Conservation (phyloP, 2,888 invertebrate genomes). For the Silvanus unidentatus region DNA sequence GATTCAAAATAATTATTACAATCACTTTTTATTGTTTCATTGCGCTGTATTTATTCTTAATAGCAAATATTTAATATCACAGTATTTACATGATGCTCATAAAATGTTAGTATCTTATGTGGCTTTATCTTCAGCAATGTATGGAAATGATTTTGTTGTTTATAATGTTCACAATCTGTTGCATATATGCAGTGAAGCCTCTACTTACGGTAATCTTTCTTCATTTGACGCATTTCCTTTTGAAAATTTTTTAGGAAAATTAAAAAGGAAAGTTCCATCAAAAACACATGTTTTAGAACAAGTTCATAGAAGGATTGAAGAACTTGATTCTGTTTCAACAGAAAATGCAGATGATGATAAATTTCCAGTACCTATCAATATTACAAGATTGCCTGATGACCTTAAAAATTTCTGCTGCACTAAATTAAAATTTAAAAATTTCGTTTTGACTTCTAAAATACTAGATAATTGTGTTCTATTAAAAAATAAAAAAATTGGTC, state of each 20-base stretch:
- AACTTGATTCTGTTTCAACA: background rate
- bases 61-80: background rate
- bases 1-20: background rate
- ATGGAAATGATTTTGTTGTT: conserved; percentile 7
- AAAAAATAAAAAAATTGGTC: conserved; percentile 1
- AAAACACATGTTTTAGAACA: conserved; percentile 4
- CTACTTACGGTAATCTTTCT: background rate
- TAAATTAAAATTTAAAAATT: conserved; percentile 1
- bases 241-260: conserved; percentile 8
- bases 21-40: conserved; percentile 8
- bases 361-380: background rate
- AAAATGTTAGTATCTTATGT: conserved; percentile 2
- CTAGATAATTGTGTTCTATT: conserved; percentile 3
- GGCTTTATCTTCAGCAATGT: conserved; percentile 2
- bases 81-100: conserved; percentile 3
- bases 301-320: background rate
- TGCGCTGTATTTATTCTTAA: conserved; percentile 6
- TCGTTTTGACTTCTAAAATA: conserved; percentile 2
- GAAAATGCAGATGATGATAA: background rate
- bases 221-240: conserved; percentile 6
- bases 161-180: conserved; percentile 8
- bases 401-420: conserved; percentile 4
- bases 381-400: background rate
- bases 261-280: conserved; percentile 2
- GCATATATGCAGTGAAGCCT: conserved; percentile 5